Evolutionary conservation across 2,113 vertebrate species (phyloP).

Genomic region (Cryptomyrus ogoouensis): DNA sequence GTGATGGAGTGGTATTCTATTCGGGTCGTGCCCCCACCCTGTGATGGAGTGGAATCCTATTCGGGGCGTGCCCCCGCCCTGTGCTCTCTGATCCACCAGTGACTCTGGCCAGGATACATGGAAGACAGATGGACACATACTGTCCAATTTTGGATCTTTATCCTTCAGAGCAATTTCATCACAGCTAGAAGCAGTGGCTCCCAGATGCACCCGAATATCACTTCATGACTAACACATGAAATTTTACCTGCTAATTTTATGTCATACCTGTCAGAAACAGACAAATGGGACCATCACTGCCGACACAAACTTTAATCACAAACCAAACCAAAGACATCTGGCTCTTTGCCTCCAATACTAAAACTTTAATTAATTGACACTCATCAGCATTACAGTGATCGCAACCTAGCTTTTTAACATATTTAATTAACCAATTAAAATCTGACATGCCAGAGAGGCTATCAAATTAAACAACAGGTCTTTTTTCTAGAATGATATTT

Average conservation of each 20-base stretch:
- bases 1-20: no score
- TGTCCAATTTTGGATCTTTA: background rate
- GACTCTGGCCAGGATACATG: background rate
- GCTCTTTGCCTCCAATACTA: background rate
- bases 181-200: background rate
- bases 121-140: background rate
- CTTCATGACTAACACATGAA: background rate
- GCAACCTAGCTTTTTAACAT: background rate
- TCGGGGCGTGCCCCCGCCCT: no score
- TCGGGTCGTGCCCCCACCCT: no score
- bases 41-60: no score
- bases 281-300: background rate
- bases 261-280: background rate
- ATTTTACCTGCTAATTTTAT: background rate
- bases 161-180: background rate
- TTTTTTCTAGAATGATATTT: background rate
- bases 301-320: background rate
- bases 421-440: background rate
- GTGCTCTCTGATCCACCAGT: background rate
- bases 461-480: slow-evolving; percentile 2
- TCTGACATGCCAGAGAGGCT: background rate
- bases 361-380: background rate
- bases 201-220: background rate
- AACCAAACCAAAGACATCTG: background rate
- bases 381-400: background rate